Base-by-base conservation (phyloP, 2,113 vertebrate genomes). In the Hemichromis elongatus region DNA sequence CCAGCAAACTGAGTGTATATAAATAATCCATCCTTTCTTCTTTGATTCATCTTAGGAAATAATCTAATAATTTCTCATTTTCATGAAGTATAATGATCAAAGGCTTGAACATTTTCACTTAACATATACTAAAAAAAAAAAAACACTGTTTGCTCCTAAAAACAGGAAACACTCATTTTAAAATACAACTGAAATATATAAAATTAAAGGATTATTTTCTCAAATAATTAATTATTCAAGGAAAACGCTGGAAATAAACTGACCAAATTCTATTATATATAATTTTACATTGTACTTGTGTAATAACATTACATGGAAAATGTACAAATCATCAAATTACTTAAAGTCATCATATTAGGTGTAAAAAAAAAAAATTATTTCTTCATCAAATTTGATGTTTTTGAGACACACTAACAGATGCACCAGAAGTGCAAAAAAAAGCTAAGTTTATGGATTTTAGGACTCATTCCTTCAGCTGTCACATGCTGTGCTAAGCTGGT, bases 361-460 rank as follows among this genome's bases (percentile, higher is more conserved):
- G 33, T 37, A 37, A 63, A 63, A 0, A 0, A 5, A 8, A 30
- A 3, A 16, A 37, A 9, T 3, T 9, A 56, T 26, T 37, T 8
- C 54, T 33, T 59, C 57, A 33, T 35, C 30, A 35, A n/a, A 35
- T 61, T 61, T 61, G 4, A 61, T 1, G 3, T 35, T 35, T 61
- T 35, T 61, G 57, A 35, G 30, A n/a, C 12, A 18, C 30, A 14
- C n/a, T 40, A 68, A 68, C 4, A 42, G 35, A 1, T 42, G 35
- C 4, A 42, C n/a, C 12, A 68, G 37, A 42, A 68, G n/a, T n/a
- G n/a, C n/a, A n/a, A n/a, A n/a, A n/a, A n/a, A n/a, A n/a, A n/a
- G n/a, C n/a, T n/a, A n/a, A n/a, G 9, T 61, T 61, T 4, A 61
- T 61, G 9, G 57, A 61, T 70, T 26, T 26, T 70, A 42, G 66